phyloP scores from a whole-genome alignment of 1,140 invertebrate genomes.

The Philotrypesis tridentata region DNA sequence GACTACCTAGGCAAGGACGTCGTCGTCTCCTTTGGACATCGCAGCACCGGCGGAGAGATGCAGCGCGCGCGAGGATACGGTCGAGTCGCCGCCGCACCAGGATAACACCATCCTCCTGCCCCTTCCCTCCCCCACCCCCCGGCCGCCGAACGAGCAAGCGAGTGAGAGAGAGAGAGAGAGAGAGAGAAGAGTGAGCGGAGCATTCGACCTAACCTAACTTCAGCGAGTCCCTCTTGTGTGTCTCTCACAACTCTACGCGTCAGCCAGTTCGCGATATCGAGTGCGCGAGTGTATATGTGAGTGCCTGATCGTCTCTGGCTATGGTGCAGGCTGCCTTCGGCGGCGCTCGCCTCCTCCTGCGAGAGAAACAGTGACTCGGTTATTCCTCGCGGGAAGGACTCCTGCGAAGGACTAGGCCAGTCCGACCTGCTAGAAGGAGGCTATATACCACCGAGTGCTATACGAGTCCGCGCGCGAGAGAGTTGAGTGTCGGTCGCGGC shows the following conservation, averaged over 20 bases:
- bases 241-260: neutral
- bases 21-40: neutral
- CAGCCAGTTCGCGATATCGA: neutral
- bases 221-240: neutral
- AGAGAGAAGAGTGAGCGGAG: neutral
- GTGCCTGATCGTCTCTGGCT: neutral
- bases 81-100: neutral
- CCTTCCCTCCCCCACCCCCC: neutral
- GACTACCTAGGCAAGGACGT: neutral
- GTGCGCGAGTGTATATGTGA: constrained; percentile 7
- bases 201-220: neutral
- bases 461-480: neutral
- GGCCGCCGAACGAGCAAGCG: neutral
- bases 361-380: neutral
- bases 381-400: neutral
- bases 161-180: neutral
- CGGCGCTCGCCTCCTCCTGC: neutral
- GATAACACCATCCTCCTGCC: neutral
- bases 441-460: too few relatives aligned
- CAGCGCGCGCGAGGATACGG: neutral
- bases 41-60: neutral
- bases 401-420: neutral
- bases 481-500: neutral
- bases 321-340: neutral
- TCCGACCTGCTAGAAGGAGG: neutral